Percentiles rank a stretch among this genome's conserved stretches.
These are phyloP conservation scores for Podilymbus podiceps DNA, from an alignment of 2,113 vertebrate genomes.

Conservation along the genomic window DNA sequence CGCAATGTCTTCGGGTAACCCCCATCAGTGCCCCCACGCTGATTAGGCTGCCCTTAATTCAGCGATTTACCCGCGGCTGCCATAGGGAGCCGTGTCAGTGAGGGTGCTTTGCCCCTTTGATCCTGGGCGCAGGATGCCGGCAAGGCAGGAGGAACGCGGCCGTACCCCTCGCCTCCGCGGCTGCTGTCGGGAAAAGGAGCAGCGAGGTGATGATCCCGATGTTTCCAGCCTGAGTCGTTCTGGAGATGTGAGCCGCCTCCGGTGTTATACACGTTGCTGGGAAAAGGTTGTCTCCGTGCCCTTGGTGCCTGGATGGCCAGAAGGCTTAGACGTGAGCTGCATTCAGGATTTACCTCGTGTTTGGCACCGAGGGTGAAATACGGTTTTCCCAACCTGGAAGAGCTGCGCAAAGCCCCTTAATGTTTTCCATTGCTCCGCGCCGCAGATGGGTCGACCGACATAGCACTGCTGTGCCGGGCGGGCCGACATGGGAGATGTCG, in stretches of 20 bases:
- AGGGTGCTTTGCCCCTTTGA: neutral
- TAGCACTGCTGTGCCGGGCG: accelerated
- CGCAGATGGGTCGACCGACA: accelerated
- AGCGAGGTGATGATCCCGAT: accelerated
- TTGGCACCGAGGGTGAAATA: neutral
- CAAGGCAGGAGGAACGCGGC: neutral
- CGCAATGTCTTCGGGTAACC: neutral
- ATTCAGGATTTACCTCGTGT: neutral
- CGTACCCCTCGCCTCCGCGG: accelerated
- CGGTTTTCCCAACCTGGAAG: neutral
- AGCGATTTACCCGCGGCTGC: neutral
- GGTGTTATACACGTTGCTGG: neutral
- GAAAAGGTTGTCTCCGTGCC: neutral
- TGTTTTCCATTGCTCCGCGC: neutral
- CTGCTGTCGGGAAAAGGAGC: neutral
- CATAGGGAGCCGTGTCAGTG: accelerated
- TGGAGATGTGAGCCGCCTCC: neutral
- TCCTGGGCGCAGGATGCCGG: accelerated
- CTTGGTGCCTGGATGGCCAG: neutral
- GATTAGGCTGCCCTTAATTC: neutral
- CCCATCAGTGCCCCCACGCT: neutral
- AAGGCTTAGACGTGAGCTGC: neutral
- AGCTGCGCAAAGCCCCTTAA: neutral
- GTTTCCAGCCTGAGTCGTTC: neutral
- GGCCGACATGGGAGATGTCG: accelerated